These are phyloP conservation scores for Coryphaenoides rupestris DNA, from an alignment of 2,113 vertebrate species.

Conservation along the genomic window DNA sequence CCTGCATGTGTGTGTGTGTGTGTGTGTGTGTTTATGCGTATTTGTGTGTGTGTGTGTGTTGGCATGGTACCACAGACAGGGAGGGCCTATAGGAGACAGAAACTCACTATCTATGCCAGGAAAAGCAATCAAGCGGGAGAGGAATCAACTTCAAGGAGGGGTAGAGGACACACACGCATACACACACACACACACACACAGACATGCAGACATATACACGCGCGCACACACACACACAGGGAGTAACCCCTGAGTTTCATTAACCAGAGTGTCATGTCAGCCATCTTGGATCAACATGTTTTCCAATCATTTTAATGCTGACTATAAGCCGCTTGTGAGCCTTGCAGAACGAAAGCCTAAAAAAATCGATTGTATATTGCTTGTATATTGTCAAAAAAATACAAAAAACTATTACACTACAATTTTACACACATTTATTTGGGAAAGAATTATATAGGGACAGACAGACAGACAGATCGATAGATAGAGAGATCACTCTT, in stretches of 20 bases:
- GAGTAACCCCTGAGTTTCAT: no score
- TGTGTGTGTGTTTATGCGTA: slow-evolving; percentile 21
- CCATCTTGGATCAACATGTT: no score
- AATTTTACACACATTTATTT: not conserved
- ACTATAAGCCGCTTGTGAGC: no score
- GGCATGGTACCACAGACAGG: slow-evolving; percentile 56
- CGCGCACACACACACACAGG: no score
- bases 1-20: slow-evolving; percentile 7
- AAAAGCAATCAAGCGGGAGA: slow-evolving; percentile 69
- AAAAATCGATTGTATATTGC: no score
- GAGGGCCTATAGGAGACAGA: slow-evolving; percentile 54
- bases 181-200: no score
- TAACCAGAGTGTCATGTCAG: no score
- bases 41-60: slow-evolving; percentile 28
- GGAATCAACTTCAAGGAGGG: slow-evolving; percentile 44
- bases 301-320: no score
- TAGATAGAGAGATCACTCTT: not conserved
- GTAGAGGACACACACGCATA: slow-evolving; percentile 3
- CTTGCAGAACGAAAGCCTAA: no score
- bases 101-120: slow-evolving; percentile 58
- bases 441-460: not conserved
- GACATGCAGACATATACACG: no score
- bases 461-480: slow-evolving; percentile 1
- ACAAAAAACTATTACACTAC: slow-evolving; percentile 24
- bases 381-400: no score